Percentiles rank a stretch among this genome's conserved stretches.
phyloP scores from a whole-genome alignment of 2,113 vertebrate species.

The Lasiurus borealis region DNA sequence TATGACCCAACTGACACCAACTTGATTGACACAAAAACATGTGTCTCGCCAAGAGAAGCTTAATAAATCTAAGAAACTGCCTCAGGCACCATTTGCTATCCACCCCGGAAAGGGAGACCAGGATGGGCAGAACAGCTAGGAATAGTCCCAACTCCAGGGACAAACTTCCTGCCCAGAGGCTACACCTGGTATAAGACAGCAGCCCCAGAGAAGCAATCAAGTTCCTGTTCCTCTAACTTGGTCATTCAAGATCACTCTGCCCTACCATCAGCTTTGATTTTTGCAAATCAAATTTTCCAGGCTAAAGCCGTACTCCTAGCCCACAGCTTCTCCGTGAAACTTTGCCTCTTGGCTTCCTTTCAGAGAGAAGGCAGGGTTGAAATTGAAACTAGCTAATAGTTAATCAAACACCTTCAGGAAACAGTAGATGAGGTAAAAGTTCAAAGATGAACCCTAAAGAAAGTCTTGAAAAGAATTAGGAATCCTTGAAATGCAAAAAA shows the following conservation, averaged over 20 bases:
- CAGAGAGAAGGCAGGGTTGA: neutral
- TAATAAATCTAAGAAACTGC: slow-evolving; percentile 53
- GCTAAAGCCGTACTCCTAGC: neutral
- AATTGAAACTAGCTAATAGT: slow-evolving; percentile 12
- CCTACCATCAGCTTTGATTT: neutral
- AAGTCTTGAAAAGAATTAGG: neutral
- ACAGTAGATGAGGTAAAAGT: neutral
- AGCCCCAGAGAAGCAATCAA: neutral
- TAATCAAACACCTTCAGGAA: neutral
- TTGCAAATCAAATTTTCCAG: slow-evolving; percentile 11
- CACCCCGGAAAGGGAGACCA: neutral
- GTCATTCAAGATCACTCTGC: neutral
- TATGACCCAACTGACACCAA: slow-evolving; percentile 62
- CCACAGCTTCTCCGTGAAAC: neutral
- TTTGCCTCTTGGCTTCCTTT: neutral
- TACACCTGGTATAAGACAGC: neutral
- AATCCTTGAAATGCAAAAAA: neutral
- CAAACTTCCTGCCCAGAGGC: neutral
- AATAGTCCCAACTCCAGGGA: neutral
- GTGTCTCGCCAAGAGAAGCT: slow-evolving; percentile 41
- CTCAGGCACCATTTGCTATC: neutral
- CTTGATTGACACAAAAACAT: slow-evolving; percentile 62
- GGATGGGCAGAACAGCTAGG: neutral
- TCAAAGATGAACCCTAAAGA: neutral
- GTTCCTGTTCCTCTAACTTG: slow-evolving; percentile 61